Percentiles rank a stretch among this genome's conserved stretches.
Conservation (phyloP, 2,888 invertebrate genomes). For the Ptychoptera contaminata region DNA sequence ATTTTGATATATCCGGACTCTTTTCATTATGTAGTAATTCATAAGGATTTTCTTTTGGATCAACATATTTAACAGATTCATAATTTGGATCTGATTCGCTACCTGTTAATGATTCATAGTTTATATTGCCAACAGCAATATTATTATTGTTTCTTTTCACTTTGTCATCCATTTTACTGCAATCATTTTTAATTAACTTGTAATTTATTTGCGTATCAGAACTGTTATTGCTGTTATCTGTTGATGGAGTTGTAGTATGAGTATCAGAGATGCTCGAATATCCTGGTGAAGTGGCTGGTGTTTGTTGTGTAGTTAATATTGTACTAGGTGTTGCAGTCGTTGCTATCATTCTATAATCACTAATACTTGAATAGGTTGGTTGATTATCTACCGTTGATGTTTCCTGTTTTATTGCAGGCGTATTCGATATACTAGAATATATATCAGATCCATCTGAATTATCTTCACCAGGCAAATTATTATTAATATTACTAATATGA, state of each 20-base stretch:
- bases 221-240: constrained; percentile 20
- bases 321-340: constrained; percentile 22
- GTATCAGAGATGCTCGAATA: constrained; percentile 21
- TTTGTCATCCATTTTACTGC: neutral
- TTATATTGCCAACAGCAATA: constrained; percentile 37
- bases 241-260: constrained; percentile 12
- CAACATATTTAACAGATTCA: constrained; percentile 63
- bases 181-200: neutral
- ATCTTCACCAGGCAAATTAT: constrained; percentile 1
- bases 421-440: constrained; percentile 15
- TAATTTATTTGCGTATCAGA: constrained; percentile 33
- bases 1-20: constrained; percentile 12
- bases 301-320: constrained; percentile 22
- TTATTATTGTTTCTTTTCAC: constrained; percentile 25
- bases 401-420: constrained; percentile 5
- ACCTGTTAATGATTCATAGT: constrained; percentile 64
- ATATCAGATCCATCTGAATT: constrained; percentile 18
- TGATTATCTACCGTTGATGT: constrained; percentile 9
- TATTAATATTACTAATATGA: constrained; percentile 6
- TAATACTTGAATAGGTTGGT: constrained; percentile 6
- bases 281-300: constrained; percentile 14
- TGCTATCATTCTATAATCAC: constrained; percentile 2
- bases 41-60: constrained; percentile 49
- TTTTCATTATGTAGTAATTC: constrained; percentile 38
- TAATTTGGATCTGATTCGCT: constrained; percentile 73